These are phyloP conservation scores for Arrhopalites spinosus DNA, from an alignment of 2,888 invertebrate genomes.

Conservation along the genomic window DNA sequence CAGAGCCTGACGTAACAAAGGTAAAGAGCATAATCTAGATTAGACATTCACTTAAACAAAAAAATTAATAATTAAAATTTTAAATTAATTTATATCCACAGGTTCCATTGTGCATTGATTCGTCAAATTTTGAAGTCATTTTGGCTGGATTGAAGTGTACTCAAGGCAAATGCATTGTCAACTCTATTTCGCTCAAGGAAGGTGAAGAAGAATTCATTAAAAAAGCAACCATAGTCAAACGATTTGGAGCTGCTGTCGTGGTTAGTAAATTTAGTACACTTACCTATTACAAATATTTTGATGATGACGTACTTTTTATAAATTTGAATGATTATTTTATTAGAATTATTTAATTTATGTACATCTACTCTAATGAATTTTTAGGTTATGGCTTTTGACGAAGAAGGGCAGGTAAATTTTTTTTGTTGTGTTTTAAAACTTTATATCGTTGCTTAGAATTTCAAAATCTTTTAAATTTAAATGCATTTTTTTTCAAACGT, in stretches of 20 bases:
- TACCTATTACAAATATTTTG: no score
- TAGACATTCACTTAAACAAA: not conserved
- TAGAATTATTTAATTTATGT: no score
- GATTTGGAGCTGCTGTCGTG: conserved; percentile 65
- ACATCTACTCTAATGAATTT: no score
- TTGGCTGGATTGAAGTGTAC: conserved; percentile 65
- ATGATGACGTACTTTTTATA: no score
- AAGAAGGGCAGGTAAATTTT: conserved; percentile 63
- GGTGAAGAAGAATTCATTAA: conserved; percentile 64
- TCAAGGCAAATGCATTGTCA: conserved; percentile 66
- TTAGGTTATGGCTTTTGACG: conserved; percentile 69
- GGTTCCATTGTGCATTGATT: conserved; percentile 66
- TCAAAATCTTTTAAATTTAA: conserved; percentile 1
- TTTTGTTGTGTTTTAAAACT: not conserved
- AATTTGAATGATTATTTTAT: no score
- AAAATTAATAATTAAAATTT: not conserved
- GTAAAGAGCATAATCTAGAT: conserved; percentile 54
- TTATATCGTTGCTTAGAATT: not conserved
- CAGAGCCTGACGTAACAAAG: conserved; percentile 66
- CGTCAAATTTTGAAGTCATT: conserved; percentile 65
- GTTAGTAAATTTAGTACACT: no score
- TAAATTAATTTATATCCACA: conserved; percentile 49
- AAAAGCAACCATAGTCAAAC: conserved; percentile 63
- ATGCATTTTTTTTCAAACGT: not conserved
- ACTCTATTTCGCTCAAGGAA: conserved; percentile 67